Conservation (phyloP, 2,113 vertebrate species). For the Plotosus lineatus region DNA sequence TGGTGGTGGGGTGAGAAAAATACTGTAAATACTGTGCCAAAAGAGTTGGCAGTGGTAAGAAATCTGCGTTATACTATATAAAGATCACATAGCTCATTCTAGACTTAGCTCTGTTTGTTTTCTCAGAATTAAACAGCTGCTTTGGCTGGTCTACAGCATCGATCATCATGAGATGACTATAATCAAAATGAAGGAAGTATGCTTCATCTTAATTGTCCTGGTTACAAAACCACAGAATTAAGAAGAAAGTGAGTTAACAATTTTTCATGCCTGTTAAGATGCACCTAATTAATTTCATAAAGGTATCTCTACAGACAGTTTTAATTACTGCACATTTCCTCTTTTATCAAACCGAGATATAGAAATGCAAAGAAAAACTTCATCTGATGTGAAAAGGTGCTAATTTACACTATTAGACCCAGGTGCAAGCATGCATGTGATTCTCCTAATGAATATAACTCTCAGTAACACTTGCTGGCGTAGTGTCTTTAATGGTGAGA, state of each 20-base stretch:
- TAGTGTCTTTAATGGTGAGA: conserved; percentile 40
- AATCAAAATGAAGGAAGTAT: conserved; percentile 27
- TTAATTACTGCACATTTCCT: conserved; percentile 53
- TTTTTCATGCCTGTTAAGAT: conserved; percentile 47
- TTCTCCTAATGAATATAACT: conserved; percentile 47
- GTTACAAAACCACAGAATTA: conserved; percentile 47
- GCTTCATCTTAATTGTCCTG: conserved; percentile 37
- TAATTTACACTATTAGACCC: conserved; percentile 55
- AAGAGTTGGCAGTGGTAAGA: background rate
- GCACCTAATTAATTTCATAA: conserved; percentile 55
- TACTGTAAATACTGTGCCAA: background rate
- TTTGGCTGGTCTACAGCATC: conserved; percentile 13
- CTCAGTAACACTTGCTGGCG: conserved; percentile 37
- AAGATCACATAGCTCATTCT: conserved; percentile 8
- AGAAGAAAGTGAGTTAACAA: conserved; percentile 44
- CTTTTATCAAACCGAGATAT: conserved; percentile 31
- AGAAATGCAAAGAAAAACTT: conserved; percentile 35
- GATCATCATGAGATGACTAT: conserved; percentile 14
- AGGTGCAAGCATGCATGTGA: conserved; percentile 48
- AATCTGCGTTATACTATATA: conserved; percentile 3
- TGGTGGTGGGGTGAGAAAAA: too few species aligned
- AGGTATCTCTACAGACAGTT: conserved; percentile 36
- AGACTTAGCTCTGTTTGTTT: background rate
- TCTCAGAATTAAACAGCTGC: conserved; percentile 9
- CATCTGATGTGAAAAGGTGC: conserved; percentile 53